Evolutionary conservation across 2,888 invertebrate genomes (phyloP), one percentile per base, ranked within the genome.

Genomic region (Carcina quercana): DNA sequence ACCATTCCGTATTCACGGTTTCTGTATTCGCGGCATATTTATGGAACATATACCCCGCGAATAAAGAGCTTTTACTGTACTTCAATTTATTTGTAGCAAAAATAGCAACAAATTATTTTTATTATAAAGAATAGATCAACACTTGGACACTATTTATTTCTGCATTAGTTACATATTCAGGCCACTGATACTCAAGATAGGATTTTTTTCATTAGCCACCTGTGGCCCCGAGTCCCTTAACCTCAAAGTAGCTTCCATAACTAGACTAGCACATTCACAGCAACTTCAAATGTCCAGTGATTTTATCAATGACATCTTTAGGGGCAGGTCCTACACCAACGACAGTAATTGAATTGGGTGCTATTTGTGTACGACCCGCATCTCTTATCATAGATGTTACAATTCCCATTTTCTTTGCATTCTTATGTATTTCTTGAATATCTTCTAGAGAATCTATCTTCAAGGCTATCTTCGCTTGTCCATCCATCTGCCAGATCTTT

Each of bases 311-410:
- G 25, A 90, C 62, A 48, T 87, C 85, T 47, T 88, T 89, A 22
- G 92, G 90, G 3, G 93, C 97, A 28, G 97, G 98, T n/a, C 98
- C 98, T 32, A 98, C 87, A 1, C 95, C 97, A 34, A 97, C 82
- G 1, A 97, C 97, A 35, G 98, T 98, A 54, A 89, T 88, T 6
- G 95, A 92, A 43, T 97, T 96, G 1, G 93, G 88, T 27, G 91
- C 91, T 41, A 98, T 92, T 79, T 98, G 97, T 4, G 97, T 98
- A 46, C 94, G 89, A 2, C 98, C 98, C 3, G 97, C 97, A 78
- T 98, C 97, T 42, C 89, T 85, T 38, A 98, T 91, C 15, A 95
- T 62, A 39, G 91, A 90, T 7, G 91, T 88, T 20, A 91, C 79
- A 1, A 97, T 75, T 15, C 93, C 91, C 37, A 86, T 62, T 15